phyloP scores from a whole-genome alignment of 2,888 invertebrate species.

The Cantharis rustica region DNA sequence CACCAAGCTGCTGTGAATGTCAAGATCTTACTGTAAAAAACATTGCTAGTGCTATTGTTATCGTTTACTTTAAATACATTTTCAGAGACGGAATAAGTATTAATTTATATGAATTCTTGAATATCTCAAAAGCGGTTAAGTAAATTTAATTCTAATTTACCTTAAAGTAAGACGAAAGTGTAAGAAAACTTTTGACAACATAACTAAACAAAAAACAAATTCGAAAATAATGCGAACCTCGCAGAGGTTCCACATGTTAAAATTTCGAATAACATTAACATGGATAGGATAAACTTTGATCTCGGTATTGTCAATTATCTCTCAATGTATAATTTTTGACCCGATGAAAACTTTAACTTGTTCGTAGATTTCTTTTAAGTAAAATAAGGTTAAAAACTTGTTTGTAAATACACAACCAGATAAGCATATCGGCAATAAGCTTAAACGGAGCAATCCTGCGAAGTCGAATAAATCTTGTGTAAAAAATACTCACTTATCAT shows the following conservation, averaged over 20 bases:
- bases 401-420: not conserved
- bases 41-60: not conserved
- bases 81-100: not conserved
- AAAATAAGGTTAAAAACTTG: not conserved
- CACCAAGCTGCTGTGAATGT: not conserved
- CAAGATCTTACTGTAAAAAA: not conserved
- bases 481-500: slow-evolving; percentile 58
- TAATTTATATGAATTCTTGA: not conserved
- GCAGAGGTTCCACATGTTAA: not conserved
- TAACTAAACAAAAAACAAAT: not conserved
- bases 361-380: not conserved
- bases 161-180: not conserved
- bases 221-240: not conserved
- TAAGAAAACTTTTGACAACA: not conserved
- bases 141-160: not conserved
- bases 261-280: not conserved
- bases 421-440: not conserved
- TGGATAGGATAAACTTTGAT: not conserved
- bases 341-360: not conserved
- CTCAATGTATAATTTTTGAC: not conserved
- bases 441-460: not conserved
- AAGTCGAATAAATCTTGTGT: not conserved
- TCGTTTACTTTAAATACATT: not conserved
- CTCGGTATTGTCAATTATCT: not conserved
- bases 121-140: not conserved